phyloP scores from a whole-genome alignment of 2,888 invertebrate genomes.

The Polydrusus tereticollis region DNA sequence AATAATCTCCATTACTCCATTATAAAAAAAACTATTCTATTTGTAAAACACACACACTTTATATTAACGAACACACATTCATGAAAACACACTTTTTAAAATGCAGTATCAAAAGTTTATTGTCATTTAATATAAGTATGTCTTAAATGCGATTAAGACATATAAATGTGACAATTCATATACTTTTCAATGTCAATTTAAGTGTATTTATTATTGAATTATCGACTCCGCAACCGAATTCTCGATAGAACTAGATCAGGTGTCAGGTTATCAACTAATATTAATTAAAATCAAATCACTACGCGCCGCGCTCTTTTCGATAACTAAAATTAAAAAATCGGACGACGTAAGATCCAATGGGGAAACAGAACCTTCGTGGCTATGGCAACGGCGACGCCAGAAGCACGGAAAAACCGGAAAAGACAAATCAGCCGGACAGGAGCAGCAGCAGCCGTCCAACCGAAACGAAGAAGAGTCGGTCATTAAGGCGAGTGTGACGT shows the following conservation, averaged over 20 bases:
- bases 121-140: too few species aligned
- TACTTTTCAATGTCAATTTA: not conserved
- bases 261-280: constrained; percentile 9
- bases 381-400: constrained; percentile 13
- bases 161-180: not conserved
- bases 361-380: constrained; percentile 11
- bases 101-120: not conserved
- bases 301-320: constrained; percentile 11
- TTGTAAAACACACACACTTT: not conserved
- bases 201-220: not conserved
- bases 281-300: constrained; percentile 12
- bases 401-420: constrained; percentile 22
- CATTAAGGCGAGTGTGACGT: constrained; percentile 23
- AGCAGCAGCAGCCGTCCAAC: constrained; percentile 24
- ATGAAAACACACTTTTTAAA: not conserved
- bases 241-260: not conserved
- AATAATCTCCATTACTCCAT: not conserved
- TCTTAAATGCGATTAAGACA: not conserved
- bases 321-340: constrained; percentile 5
- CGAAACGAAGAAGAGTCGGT: constrained; percentile 27
- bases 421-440: constrained; percentile 23
- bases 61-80: not conserved
- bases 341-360: not conserved
- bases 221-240: not conserved
- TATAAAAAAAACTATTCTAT: not conserved